Conservation (phyloP, 1,140 invertebrate species). For the Drosophila lacertosa region DNA sequence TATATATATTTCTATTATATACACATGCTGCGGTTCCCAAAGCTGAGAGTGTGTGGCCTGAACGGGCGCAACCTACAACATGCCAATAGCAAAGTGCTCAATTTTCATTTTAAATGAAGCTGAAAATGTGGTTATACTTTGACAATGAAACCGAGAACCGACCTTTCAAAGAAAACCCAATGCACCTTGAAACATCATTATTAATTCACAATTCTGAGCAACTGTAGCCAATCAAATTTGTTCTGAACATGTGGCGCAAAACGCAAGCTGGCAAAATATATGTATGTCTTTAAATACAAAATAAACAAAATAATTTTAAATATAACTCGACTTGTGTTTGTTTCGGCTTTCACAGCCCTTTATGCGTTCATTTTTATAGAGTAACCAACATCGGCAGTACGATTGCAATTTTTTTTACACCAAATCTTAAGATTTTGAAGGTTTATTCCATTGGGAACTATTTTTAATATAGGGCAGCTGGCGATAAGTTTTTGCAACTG, state of each 20-base stretch:
- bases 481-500: too few relatives aligned
- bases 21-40: constrained; percentile 44
- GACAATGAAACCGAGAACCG: neutral
- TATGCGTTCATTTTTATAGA: too few relatives aligned
- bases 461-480: too few relatives aligned
- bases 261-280: too few relatives aligned
- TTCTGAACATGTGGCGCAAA: neutral
- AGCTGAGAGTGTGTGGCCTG: constrained; percentile 4
- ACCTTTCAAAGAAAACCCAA: constrained; percentile 4
- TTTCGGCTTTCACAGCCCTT: too few relatives aligned
- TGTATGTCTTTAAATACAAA: too few relatives aligned
- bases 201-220: constrained; percentile 23
- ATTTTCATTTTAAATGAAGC: constrained; percentile 50
- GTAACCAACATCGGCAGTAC: too few relatives aligned
- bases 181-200: neutral
- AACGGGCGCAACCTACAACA: neutral
- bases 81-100: constrained; percentile 5
- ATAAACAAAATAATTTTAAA: too few relatives aligned
- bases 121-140: constrained; percentile 14
- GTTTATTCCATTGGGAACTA: too few relatives aligned
- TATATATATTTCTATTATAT: constrained; percentile 7
- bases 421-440: too few relatives aligned
- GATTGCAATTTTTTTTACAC: too few relatives aligned
- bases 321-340: too few relatives aligned
- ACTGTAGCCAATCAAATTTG: neutral